Percentiles rank a stretch among this genome's conserved stretches.
Evolutionary conservation across 2,797 vertebrate species (phyloP).

Genomic region (Thamnophis elegans): DNA sequence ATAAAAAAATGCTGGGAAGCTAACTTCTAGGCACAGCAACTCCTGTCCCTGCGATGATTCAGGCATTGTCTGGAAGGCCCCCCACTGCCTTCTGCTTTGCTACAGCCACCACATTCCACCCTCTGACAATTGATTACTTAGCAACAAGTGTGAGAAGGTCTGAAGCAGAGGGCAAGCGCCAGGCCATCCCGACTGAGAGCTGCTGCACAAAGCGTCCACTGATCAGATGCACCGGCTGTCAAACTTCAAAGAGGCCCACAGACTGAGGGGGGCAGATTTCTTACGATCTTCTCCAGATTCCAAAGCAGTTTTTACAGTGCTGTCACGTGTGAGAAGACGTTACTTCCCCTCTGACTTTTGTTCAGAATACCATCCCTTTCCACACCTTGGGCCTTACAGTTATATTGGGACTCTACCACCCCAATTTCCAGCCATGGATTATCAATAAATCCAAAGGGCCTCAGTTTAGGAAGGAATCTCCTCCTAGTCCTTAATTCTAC

Average conservation of each 20-base stretch:
- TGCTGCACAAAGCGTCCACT: neutral
- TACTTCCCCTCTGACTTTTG: neutral
- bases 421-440: neutral
- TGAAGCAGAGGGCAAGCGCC: neutral
- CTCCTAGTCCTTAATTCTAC: neutral
- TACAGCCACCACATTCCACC: neutral
- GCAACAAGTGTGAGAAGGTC: neutral
- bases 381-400: neutral
- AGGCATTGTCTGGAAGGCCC: neutral
- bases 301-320: neutral
- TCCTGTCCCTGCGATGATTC: neutral
- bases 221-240: neutral
- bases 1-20: neutral
- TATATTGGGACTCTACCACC: neutral
- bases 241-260: neutral
- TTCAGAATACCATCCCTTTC: neutral
- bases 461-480: neutral
- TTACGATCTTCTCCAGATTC: neutral
- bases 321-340: neutral
- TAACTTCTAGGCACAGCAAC: neutral
- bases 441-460: neutral
- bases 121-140: constrained; percentile 5
- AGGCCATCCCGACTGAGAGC: neutral
- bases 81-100: neutral
- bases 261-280: neutral